Conservation (phyloP, 2,113 vertebrate genomes). For the Rhodinocichla rosea region DNA sequence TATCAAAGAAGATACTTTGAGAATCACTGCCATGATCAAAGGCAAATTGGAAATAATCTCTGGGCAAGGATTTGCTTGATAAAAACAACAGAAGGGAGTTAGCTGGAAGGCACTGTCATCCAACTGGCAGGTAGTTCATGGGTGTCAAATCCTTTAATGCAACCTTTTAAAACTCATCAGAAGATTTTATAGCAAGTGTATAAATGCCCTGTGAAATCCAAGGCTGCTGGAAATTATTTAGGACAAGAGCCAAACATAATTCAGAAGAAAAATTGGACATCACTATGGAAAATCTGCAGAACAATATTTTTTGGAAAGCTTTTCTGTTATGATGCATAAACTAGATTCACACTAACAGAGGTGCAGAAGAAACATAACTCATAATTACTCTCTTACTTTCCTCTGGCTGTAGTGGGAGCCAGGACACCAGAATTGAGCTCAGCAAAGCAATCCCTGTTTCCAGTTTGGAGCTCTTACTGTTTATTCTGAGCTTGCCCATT, state of each 20-base stretch:
- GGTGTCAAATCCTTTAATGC: constrained; percentile 20
- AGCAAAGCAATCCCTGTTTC: background rate
- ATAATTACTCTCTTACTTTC: background rate
- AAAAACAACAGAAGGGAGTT: background rate
- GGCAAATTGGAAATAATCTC: background rate
- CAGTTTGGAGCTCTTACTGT: background rate
- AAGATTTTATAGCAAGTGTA: background rate
- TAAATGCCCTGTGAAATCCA: background rate
- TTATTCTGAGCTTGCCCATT: background rate
- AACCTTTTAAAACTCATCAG: constrained; percentile 18
- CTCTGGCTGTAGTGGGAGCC: background rate
- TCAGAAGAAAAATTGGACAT: background rate
- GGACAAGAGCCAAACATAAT: constrained; percentile 1
- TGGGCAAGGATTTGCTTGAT: background rate
- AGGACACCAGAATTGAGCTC: background rate
- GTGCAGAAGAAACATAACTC: background rate
- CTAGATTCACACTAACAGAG: background rate
- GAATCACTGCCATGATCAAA: background rate
- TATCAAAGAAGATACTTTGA: background rate
- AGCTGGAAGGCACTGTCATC: background rate
- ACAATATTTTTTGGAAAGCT: background rate
- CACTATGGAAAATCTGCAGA: background rate
- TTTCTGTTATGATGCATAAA: background rate
- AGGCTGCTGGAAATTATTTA: constrained; percentile 19
- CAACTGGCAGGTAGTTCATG: background rate